Base-by-base conservation (phyloP, 2,888 invertebrate genomes). In the Odontocerum albicorne region DNA sequence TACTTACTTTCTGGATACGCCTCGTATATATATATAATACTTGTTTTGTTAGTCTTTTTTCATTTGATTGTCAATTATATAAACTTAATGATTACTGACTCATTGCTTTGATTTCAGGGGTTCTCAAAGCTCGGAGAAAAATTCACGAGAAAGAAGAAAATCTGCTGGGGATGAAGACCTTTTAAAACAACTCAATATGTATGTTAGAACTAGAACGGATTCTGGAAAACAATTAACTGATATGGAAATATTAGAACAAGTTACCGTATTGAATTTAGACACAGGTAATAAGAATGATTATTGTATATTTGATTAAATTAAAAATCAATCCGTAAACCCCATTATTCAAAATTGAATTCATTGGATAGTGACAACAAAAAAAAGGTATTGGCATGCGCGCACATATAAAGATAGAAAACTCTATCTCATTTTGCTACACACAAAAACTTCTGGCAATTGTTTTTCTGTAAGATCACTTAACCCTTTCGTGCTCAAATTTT, bases 241-340 rank as follows among this genome's bases (percentile, higher is more conserved):
- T 75, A 84, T 90, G 77, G 93, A 96, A 82, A 96, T 96, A 63
- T 78, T 96, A 60, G 92, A 94, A 71, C 92, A 93, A 77, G 91
- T 94, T 67, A 88, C 89, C 61, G 90, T 90, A 44, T 80, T 88
- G 67, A 90, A 90, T 73, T 74, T 90, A 55, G 90, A 90, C 69
- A 90, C 89, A 4, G 83, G 76, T 76, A 59, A 47, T 13, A 12
- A 15, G 10, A 15, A 16, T 54, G 13, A 32, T 40, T 43, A 17
- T 32, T 27, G n/a, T 33, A 27, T 32, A 8, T 31, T 43, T 39
- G n/a, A n/a, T n/a, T n/a, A n/a, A n/a, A n/a, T 7, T n/a, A 39
- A 46, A 46, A 32, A 35, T 36, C 8, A 12, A 7, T 44, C 27
- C 12, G 7, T 22, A 44, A 10, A 44, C 40, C 8, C 27, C 27